phyloP scores from a whole-genome alignment of 2,797 vertebrate species.

The Pitangus sulphuratus region DNA sequence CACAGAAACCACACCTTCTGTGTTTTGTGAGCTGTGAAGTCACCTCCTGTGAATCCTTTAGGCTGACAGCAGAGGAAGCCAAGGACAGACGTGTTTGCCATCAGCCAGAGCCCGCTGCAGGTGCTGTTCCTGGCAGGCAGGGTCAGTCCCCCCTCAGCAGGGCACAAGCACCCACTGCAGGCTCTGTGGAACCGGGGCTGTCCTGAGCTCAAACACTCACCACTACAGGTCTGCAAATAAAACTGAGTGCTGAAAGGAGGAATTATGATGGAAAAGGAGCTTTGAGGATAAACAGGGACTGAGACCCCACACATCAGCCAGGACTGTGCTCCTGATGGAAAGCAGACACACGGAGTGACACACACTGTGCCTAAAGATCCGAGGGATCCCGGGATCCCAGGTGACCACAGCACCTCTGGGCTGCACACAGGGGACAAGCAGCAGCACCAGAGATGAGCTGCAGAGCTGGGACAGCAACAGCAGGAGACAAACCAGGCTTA shows the following conservation, averaged over 20 bases:
- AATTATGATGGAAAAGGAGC: neutral
- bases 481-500: neutral
- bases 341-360: fast-evolving
- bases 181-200: fast-evolving
- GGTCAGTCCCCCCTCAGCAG: fast-evolving
- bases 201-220: neutral
- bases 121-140: neutral
- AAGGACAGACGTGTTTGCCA: neutral
- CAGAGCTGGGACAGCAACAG: neutral
- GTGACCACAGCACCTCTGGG: neutral
- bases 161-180: neutral
- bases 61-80: neutral
- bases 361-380: neutral
- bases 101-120: neutral
- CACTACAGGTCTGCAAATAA: neutral
- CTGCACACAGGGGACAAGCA: neutral
- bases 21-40: neutral
- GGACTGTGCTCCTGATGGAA: neutral
- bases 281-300: neutral
- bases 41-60: neutral
- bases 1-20: neutral
- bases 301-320: fast-evolving
- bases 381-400: fast-evolving
- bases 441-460: neutral
- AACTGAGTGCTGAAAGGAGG: neutral